Evolutionary conservation across 2,888 invertebrate species (phyloP).

Genomic region (Melanargia galathea): DNA sequence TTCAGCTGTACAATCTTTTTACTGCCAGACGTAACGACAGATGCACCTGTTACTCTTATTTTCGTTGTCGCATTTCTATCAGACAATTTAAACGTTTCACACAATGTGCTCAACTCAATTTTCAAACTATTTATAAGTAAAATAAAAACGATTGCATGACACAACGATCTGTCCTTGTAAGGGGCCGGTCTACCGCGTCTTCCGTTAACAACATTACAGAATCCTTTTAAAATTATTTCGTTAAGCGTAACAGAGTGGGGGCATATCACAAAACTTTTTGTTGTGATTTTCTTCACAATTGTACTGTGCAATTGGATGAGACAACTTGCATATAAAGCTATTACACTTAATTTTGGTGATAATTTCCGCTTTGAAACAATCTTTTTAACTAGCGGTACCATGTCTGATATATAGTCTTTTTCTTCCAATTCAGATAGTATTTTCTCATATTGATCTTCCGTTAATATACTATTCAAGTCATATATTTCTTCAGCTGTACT

Average conservation of each 20-base stretch:
- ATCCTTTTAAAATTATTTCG: slow-evolving; percentile 57
- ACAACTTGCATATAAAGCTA: slow-evolving; percentile 60
- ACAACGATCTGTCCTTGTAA: slow-evolving; percentile 66
- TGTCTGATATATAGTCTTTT: slow-evolving; percentile 51
- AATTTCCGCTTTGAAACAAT: slow-evolving; percentile 46
- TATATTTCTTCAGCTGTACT: slow-evolving; percentile 72
- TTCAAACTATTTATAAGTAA: slow-evolving; percentile 65
- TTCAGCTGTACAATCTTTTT: slow-evolving; percentile 64
- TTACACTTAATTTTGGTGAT: slow-evolving; percentile 49
- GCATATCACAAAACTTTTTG: slow-evolving; percentile 57
- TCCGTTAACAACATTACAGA: slow-evolving; percentile 50
- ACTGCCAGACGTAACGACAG: slow-evolving; percentile 47
- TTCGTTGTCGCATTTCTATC: slow-evolving; percentile 54
- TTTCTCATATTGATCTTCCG: slow-evolving; percentile 61
- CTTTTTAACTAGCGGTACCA: slow-evolving; percentile 52
- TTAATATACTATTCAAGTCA: slow-evolving; percentile 67
- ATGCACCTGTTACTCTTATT: slow-evolving; percentile 60
- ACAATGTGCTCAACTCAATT: slow-evolving; percentile 58
- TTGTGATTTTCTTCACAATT: slow-evolving; percentile 51
- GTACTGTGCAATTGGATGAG: slow-evolving; percentile 53
- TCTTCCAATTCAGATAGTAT: slow-evolving; percentile 58
- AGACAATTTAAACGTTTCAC: slow-evolving; percentile 56
- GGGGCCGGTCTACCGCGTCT: slow-evolving; percentile 55
- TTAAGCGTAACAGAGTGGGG: slow-evolving; percentile 59
- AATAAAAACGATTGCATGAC: slow-evolving; percentile 65